Conservation (phyloP, 2,888 invertebrate species). For the Malachius bipustulatus region DNA sequence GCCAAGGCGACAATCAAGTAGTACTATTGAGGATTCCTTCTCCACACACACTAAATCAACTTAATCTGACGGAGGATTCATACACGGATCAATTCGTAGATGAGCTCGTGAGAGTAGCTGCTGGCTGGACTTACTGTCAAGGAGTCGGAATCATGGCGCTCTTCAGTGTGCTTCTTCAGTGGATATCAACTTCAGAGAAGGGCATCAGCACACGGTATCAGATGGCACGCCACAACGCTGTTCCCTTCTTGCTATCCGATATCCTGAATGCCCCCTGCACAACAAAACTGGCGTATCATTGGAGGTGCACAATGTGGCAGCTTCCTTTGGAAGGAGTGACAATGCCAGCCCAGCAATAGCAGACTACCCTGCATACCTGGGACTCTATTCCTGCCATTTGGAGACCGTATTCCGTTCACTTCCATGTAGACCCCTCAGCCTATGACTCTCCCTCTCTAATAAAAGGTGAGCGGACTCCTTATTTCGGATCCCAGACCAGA, state of each 20-base stretch:
- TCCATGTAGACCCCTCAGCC: neutral
- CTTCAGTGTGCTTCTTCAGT: neutral
- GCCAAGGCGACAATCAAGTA: conserved; percentile 13
- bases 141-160: conserved; percentile 1
- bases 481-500: neutral
- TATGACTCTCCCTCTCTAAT: neutral
- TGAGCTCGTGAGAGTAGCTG: neutral
- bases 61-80: neutral
- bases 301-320: neutral
- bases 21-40: conserved; percentile 10
- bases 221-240: no score
- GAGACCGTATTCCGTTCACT: neutral
- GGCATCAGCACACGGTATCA: no score
- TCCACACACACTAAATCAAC: neutral
- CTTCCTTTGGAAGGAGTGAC: neutral
- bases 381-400: neutral
- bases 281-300: neutral
- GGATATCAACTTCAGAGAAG: neutral
- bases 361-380: neutral
- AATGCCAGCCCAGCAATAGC: neutral
- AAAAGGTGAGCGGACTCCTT: neutral
- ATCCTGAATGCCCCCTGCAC: neutral
- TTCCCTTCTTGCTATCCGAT: neutral
- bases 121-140: neutral
- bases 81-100: neutral